Evolutionary conservation across 2,888 invertebrate species (phyloP), one percentile per base, ranked within the genome.

Genomic region (Iselma pallidipennis): DNA sequence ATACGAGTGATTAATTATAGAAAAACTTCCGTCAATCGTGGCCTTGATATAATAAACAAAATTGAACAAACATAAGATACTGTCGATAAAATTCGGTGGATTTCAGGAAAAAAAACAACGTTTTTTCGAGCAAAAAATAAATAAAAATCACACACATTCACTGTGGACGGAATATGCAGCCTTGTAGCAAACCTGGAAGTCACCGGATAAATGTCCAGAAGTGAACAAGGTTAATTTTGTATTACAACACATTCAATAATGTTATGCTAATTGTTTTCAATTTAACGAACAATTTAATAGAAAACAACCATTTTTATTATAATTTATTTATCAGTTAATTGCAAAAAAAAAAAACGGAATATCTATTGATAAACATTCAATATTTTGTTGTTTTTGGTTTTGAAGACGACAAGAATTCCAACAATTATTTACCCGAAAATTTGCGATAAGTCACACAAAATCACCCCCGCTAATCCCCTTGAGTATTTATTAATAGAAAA

Each of bases 401-500:
- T 31, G n/a, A 6, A 26, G 26, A 26, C n/a, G n/a, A n/a, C n/a
- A n/a, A n/a, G n/a, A n/a, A n/a, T n/a, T n/a, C n/a, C n/a, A n/a
- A n/a, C n/a, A 26, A 26, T 26, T 5, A 26, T 26, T 26, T 26
- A 26, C 7, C 7, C 12, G 4, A 7, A 28, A 28, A 31, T 12
- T 12, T n/a, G n/a, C 31, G 31, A n/a, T 31, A 28, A 28, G 7
- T 26, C 5, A 6, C 6, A 6, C 3, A 7, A 26, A 26, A 6
- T 26, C 7, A 6, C 6, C 31, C 14, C n/a, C 31, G 6, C n/a
- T 16, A 16, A 16, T 16, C 33, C 14, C 14, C 16, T 37, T 14
- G 16, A 14, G 6, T 5, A 37, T 19, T 61, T 61, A 61, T 61
- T 61, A 61, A 53, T 61, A 61, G 61, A 53, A 19, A 33, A 49